phyloP scores from a whole-genome alignment of 2,888 invertebrate species.

The Platerodrilus igneus region DNA sequence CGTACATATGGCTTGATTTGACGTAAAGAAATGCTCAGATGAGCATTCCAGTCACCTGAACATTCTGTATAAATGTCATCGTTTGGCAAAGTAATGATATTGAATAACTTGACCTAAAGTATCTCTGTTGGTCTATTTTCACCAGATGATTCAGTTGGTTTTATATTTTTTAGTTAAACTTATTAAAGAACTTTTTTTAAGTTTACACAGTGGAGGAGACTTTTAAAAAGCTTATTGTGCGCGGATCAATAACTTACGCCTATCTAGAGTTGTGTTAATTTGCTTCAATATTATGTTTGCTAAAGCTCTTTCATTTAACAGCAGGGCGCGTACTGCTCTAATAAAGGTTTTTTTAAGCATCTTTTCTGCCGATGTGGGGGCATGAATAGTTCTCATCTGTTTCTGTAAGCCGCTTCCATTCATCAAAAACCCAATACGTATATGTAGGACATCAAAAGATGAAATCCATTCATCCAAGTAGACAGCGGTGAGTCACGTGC shows the following conservation, averaged over 20 bases:
- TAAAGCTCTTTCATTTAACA: conserved; percentile 1
- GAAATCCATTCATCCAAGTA: neutral
- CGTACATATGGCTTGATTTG: too few species aligned
- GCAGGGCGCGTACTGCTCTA: neutral
- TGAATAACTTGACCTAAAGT: conserved; percentile 1
- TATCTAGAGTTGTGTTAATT: neutral
- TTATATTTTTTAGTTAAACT: neutral
- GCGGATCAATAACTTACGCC: neutral
- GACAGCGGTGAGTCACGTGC: neutral
- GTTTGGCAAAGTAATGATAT: neutral
- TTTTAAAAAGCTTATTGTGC: neutral
- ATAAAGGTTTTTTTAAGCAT: neutral
- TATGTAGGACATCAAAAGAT: conserved; percentile 2
- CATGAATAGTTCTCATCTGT: neutral
- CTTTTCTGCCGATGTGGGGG: neutral
- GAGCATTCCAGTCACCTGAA: too few species aligned
- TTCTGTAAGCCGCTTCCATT: conserved; percentile 2
- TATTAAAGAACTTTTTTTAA: neutral
- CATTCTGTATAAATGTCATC: too few species aligned
- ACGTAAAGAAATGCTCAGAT: too few species aligned
- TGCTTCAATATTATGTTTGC: conserved; percentile 1
- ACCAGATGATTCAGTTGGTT: neutral
- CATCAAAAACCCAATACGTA: conserved; percentile 1
- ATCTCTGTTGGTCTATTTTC: neutral
- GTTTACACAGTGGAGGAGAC: neutral